Conservation (phyloP, 1,140 invertebrate species). For the Zaprionus davidi region DNA sequence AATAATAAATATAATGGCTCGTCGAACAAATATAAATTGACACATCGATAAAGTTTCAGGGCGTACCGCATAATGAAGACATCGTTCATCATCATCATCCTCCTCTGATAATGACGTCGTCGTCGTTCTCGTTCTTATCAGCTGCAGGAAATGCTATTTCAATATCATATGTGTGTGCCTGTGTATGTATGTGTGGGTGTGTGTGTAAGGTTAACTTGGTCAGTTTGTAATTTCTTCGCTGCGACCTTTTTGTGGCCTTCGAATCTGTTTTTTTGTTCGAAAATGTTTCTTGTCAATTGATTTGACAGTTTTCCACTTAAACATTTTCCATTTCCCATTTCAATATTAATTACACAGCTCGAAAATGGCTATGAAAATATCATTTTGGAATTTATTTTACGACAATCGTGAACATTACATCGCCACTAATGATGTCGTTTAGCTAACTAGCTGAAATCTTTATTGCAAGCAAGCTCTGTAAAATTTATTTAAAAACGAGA, state of each 20-base stretch:
- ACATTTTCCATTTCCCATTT: neutral
- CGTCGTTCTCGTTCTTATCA: conserved; percentile 19
- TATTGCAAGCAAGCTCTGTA: neutral
- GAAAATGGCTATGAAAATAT: neutral
- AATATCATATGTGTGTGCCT: conserved; percentile 28
- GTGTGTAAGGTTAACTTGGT: conserved; percentile 22
- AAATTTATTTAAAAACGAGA: too few relatives aligned
- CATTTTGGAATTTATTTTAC: conserved; percentile 1
- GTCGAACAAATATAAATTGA: conserved; percentile 60
- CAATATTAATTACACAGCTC: neutral
- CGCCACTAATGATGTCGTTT: conserved; percentile 1
- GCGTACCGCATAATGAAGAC: conserved; percentile 35
- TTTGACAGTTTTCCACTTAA: conserved; percentile 19
- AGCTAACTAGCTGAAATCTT: neutral
- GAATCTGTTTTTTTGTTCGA: neutral
- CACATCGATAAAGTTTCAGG: conserved; percentile 53
- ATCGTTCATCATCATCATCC: conserved; percentile 31
- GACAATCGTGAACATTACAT: neutral
- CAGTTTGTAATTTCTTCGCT: conserved; percentile 22
- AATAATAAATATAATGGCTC: conserved; percentile 53
- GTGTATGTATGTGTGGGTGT: neutral
- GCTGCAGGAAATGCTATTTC: conserved; percentile 34
- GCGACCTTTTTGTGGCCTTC: conserved; percentile 30
- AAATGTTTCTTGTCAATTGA: neutral
- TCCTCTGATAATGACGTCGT: neutral